phyloP scores from a whole-genome alignment of 2,797 vertebrate genomes.

The Enteromius paludinosus region DNA sequence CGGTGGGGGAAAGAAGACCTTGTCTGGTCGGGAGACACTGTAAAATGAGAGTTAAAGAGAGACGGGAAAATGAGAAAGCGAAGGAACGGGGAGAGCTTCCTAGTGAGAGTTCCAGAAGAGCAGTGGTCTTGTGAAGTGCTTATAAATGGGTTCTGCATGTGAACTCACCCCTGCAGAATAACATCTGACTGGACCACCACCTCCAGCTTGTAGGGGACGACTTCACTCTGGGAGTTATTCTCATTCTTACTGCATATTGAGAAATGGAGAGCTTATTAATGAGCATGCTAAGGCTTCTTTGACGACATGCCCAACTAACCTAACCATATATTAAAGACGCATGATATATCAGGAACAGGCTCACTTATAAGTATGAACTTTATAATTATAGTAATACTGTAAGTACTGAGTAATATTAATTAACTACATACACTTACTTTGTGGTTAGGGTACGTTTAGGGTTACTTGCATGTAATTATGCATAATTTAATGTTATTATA shows the following conservation, averaged over 20 bases:
- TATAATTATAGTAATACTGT: background rate
- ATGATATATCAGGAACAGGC: background rate
- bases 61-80: background rate
- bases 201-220: conserved; percentile 81
- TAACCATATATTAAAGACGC: background rate
- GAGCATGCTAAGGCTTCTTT: background rate
- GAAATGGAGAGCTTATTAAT: background rate
- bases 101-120: conserved; percentile 44
- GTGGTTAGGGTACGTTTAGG: background rate
- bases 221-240: conserved; percentile 92
- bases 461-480: background rate
- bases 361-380: background rate
- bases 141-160: conserved; percentile 33
- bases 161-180: conserved; percentile 86
- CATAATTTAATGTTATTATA: background rate
- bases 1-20: conserved; percentile 82
- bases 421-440: background rate
- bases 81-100: conserved; percentile 54
- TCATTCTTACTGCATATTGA: conserved; percentile 87
- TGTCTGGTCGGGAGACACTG: conserved; percentile 90
- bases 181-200: conserved; percentile 85
- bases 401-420: background rate
- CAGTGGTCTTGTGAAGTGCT: conserved; percentile 55
- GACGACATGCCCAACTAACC: background rate
- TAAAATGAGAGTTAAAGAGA: conserved; percentile 35